phyloP scores from a whole-genome alignment of 2,888 invertebrate genomes.

The Heliconius sara region DNA sequence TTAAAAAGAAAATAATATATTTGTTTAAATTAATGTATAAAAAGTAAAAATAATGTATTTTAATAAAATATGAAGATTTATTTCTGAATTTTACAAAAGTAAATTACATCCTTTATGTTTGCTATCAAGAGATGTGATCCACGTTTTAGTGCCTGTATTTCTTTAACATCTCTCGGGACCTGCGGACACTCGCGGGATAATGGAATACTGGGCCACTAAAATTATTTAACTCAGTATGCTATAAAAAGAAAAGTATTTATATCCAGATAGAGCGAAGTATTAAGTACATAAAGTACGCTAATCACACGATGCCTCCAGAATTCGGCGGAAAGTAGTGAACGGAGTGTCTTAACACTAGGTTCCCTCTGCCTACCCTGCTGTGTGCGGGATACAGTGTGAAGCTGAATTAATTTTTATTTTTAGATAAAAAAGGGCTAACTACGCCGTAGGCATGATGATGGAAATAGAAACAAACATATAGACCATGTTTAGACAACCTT shows the following conservation, averaged over 20 bases:
- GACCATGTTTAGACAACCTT: background rate
- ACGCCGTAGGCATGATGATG: background rate
- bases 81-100: conserved; percentile 28
- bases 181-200: conserved; percentile 61
- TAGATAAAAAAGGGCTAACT: background rate
- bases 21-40: too few relatives aligned
- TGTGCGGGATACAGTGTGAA: too few relatives aligned
- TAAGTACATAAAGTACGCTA: background rate
- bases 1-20: too few relatives aligned
- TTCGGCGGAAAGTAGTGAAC: too few relatives aligned
- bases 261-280: too few relatives aligned
- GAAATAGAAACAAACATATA: background rate
- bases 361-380: too few relatives aligned
- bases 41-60: too few relatives aligned
- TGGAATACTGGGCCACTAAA: conserved; percentile 70
- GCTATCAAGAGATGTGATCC: conserved; percentile 56
- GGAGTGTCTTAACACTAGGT: too few relatives aligned
- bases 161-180: conserved; percentile 68
- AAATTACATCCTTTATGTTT: conserved; percentile 53
- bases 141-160: conserved; percentile 58
- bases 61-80: background rate
- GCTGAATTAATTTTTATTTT: too few relatives aligned
- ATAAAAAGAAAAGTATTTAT: background rate
- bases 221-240: conserved; percentile 37
- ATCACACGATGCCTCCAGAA: too few relatives aligned